Evolutionary conservation across 2,888 invertebrate species (phyloP).

Genomic region (Limenitis camilla): DNA sequence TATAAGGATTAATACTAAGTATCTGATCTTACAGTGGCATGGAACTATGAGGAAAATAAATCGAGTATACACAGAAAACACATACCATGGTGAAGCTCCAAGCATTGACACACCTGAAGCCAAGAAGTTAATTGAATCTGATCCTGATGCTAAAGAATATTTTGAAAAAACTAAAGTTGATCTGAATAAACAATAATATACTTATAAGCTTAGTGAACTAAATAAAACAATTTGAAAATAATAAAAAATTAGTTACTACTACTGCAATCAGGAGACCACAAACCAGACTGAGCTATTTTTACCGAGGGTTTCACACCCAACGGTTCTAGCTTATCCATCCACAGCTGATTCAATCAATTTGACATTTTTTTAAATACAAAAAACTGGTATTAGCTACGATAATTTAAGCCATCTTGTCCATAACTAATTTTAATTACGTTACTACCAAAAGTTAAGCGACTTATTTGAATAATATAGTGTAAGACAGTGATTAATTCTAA

Average conservation of each 20-base stretch:
- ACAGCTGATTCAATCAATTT: too few relatives aligned
- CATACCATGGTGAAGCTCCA: constrained; percentile 75
- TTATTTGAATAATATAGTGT: too few relatives aligned
- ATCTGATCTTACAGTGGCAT: constrained; percentile 68
- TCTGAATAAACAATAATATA: constrained; percentile 8
- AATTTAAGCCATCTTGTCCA: too few relatives aligned
- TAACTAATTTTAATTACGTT: too few relatives aligned
- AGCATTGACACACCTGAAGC: constrained; percentile 67
- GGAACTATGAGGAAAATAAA: constrained; percentile 78
- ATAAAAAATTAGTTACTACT: neutral
- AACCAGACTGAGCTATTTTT: too few relatives aligned
- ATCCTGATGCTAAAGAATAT: constrained; percentile 48
- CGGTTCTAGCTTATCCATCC: too few relatives aligned
- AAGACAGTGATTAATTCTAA: too few relatives aligned
- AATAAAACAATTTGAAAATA: neutral
- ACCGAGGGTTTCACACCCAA: too few relatives aligned
- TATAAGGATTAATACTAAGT: neutral
- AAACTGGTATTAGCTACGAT: too few relatives aligned
- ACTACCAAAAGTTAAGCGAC: too few relatives aligned
- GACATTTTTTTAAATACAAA: too few relatives aligned
- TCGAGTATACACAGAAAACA: constrained; percentile 79
- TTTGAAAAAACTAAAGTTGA: constrained; percentile 33
- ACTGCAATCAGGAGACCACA: neutral
- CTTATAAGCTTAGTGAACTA: neutral
- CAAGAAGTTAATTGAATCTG: constrained; percentile 41